Base-by-base conservation (phyloP, 2,797 vertebrate genomes). In the Pipistrellus pipistrellus region DNA sequence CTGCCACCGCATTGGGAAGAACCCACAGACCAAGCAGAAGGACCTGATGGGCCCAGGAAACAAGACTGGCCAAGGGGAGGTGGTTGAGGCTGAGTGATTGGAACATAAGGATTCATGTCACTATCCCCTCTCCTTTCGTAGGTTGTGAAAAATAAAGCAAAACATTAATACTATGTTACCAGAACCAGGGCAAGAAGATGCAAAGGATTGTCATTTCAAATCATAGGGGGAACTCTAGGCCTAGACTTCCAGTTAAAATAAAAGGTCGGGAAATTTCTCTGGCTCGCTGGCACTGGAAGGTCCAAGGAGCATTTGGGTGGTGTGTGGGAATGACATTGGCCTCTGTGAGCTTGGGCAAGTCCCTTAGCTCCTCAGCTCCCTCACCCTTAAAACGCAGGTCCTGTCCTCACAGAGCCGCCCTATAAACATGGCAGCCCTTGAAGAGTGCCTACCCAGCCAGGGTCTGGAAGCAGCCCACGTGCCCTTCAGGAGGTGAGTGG, bases 151-250 rank as follows among this genome's bases (percentile, higher is more conserved):
- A 89, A 91, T 44, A 75, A 93, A 88, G 80, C 35, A 88, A 95
- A 87, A 32, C 23, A 64, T 90, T 90, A 73, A 30, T 85, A 71
- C 32, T 88, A 76, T 90, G 78, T 95, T 82, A 72, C 17, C 75
- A 85, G n/a, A 95, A 89, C 32, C 25, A 88, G 66, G 59, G 25
- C 53, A 94, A 96, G 20, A 41, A 81, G 90, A 10, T 13, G 48
- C 51, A 87, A 90, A 30, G 48, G 21, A 6, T 90, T 85, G 59
- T 84, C 85, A 95, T 92, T 87, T 75, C 80, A 69, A 69, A 94
- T 72, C n/a, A 51, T 0, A 51, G 71, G 71, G 20, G n/a, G 9
- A 90, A 84, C 32, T 78, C 68, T 46, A 73, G 72, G 46, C n/a
- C 35, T 66, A 59, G 55, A 88, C 83, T 88, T 93, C 71, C n/a